phyloP scores from a whole-genome alignment of 2,888 invertebrate genomes.

The Eudemis profundana region DNA sequence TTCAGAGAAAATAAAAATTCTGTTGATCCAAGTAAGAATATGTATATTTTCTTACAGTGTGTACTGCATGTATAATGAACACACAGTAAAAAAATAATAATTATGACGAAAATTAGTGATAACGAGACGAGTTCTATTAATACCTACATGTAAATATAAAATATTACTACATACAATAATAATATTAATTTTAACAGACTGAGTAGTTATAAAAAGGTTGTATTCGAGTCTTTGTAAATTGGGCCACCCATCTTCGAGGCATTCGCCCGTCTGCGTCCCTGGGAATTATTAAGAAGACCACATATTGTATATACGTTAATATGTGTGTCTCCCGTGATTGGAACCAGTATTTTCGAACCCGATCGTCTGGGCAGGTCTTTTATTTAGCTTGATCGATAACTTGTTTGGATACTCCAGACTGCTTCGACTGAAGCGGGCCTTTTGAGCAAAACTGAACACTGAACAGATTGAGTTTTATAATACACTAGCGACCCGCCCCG shows the following conservation, averaged over 20 bases:
- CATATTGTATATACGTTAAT: constrained; percentile 32
- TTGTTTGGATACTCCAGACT: constrained; percentile 33
- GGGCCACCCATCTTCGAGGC: constrained; percentile 26
- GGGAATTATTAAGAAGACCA: constrained; percentile 33
- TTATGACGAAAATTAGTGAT: no score
- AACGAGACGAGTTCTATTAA: no score
- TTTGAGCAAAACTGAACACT: background rate
- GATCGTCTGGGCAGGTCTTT: constrained; percentile 39
- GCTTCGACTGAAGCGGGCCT: constrained; percentile 2
- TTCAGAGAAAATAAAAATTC: no score
- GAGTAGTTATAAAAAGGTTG: no score
- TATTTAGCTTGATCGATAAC: constrained; percentile 43
- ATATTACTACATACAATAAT: no score
- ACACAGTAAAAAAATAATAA: no score
- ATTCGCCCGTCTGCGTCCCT: constrained; percentile 28
- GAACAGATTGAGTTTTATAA: background rate
- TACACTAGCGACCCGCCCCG: no score
- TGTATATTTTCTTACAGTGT: no score
- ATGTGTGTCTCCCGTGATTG: constrained; percentile 42
- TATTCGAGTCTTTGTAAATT: constrained; percentile 18
- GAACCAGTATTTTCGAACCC: constrained; percentile 40
- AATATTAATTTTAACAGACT: no score
- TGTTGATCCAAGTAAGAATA: no score
- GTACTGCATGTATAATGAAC: no score
- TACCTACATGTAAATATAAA: no score